These are phyloP conservation scores for Andrena chrysosceles DNA, from an alignment of 2,888 invertebrate genomes.

Conservation along the genomic window DNA sequence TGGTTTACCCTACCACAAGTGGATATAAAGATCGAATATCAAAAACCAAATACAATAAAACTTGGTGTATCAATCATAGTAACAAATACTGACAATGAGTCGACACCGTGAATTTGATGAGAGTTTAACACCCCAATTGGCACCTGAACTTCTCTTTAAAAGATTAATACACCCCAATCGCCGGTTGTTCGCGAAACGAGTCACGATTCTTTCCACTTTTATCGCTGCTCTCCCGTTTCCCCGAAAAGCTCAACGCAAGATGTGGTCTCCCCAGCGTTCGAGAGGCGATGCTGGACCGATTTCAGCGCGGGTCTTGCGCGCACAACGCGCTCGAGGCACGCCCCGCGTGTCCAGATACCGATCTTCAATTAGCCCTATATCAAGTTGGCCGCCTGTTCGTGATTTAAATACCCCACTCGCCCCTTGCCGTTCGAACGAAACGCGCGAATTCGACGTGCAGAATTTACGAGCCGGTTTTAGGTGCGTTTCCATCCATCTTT, in stretches of 20 bases:
- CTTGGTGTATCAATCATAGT: too few relatives aligned
- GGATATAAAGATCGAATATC: too few relatives aligned
- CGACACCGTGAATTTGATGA: neutral
- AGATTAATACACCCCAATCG: neutral
- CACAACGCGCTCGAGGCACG: slow-evolving; percentile 5
- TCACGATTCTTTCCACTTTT: neutral
- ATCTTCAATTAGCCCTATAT: slow-evolving; percentile 84
- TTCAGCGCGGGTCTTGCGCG: slow-evolving; percentile 28
- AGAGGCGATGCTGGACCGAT: slow-evolving; percentile 6
- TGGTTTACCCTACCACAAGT: too few relatives aligned
- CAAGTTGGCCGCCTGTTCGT: slow-evolving; percentile 64
- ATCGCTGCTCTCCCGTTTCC: slow-evolving; percentile 5
- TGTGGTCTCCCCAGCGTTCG: neutral
- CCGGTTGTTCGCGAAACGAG: neutral
- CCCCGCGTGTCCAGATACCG: slow-evolving; percentile 76
- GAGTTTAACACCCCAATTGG: neutral
- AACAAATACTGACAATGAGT: neutral
- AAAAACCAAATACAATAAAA: too few relatives aligned
- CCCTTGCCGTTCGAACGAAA: slow-evolving; percentile 1
- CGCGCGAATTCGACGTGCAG: slow-evolving; percentile 47
- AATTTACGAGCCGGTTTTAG: slow-evolving; percentile 43
- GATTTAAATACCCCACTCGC: neutral
- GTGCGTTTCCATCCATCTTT: slow-evolving; percentile 10
- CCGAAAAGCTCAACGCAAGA: neutral
- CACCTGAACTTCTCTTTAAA: neutral